A percentile compares a stretch with the other conserved stretches of the same genome.
These are phyloP conservation scores for Echiichthys vipera DNA, from an alignment of 2,797 vertebrate genomes.

Conservation along the genomic window DNA sequence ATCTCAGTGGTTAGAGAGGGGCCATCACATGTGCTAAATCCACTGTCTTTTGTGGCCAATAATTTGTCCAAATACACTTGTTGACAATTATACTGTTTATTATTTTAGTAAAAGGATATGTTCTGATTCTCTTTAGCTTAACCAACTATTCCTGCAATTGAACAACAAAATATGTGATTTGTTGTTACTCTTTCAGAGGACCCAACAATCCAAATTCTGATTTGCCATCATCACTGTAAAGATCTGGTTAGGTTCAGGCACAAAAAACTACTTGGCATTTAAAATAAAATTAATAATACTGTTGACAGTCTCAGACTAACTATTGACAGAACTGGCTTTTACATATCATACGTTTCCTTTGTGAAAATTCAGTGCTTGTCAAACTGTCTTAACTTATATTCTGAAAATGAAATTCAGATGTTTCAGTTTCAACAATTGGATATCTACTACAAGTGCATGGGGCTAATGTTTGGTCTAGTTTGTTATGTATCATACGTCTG, in stretches of 20 bases:
- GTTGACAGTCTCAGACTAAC: not conserved
- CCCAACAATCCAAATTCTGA: not conserved
- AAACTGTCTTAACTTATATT: no score
- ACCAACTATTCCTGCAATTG: not conserved
- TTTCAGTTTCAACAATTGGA: not conserved
- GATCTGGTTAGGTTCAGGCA: not conserved
- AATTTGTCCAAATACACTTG: not conserved
- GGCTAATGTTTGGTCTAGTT: not conserved
- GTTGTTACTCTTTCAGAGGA: not conserved
- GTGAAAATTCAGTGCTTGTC: no score
- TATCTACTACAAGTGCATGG: not conserved
- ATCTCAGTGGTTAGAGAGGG: no score
- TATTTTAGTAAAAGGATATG: not conserved
- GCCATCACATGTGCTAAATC: no score
- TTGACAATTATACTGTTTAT: not conserved
- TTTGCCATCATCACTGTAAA: not conserved
- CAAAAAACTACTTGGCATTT: not conserved
- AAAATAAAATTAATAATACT: not conserved
- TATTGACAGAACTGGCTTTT: not conserved
- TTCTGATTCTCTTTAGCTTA: not conserved
- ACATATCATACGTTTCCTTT: not conserved
- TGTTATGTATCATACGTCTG: not conserved
- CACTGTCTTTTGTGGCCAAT: not conserved
- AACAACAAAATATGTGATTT: not conserved
- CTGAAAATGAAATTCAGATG: not conserved